Evolutionary conservation across 2,113 vertebrate genomes (phyloP), one percentile per base, ranked within the genome.

Genomic region (Pseudonaja textilis): DNA sequence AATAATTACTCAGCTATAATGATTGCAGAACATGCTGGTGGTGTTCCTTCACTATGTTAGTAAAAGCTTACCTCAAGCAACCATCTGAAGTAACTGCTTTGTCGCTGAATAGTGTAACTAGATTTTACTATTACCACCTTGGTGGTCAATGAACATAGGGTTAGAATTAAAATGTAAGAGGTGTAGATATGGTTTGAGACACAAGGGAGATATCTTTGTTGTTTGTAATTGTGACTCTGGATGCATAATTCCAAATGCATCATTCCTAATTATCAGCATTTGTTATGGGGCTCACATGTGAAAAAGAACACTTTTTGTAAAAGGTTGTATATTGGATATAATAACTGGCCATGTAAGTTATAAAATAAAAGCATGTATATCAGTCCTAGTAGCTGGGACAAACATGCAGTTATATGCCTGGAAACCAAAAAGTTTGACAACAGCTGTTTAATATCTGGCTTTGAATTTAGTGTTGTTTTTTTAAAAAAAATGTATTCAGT

Each of bases 381-480:
- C 95, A 95, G 94, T 94, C 92, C 86, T 64, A 96, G 88, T 87
- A 95, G 87, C 89, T 95, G 89, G 85, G 39, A 93, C 92, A 93
- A 97, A 81, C 91, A 88, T 39, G 54, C 59, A 59, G 91, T 54
- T 18, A 0, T 50, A n/a, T 74, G 55, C 87, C 74, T 88, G 90
- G 42, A 81, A 81, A 56, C 95, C 57, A 29, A 64, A 47, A 88
- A 89, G 94, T 88, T 93, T 96, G 96, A 95, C 95, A 96, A 86
- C 93, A 94, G 47, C 94, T 95, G 89, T 96, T 96, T 94, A 91
- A 22, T 95, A 96, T 95, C 94, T 97, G 87, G 95, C 96, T 95
- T 92, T 96, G 94, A 93, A 2, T 91, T 18, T 57, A 91, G 52
- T 87, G 64, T 16, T 88, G 85, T 85, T n/a, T 52, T 50, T 50